phyloP scores from a whole-genome alignment of 1,140 invertebrate species.

The Kradibia gibbosae region DNA sequence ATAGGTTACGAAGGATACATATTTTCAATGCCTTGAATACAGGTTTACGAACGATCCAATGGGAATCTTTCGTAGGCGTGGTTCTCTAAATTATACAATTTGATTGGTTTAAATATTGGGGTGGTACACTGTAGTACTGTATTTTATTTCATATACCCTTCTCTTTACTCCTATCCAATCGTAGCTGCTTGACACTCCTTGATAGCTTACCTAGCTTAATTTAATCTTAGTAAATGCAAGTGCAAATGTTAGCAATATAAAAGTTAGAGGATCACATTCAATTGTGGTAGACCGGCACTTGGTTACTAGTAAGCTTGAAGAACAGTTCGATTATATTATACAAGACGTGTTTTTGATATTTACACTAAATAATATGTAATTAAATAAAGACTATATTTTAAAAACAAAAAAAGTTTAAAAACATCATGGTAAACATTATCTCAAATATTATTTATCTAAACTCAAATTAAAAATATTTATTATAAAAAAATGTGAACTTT shows the following conservation, averaged over 20 bases:
- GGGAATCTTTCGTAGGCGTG: constrained; percentile 29
- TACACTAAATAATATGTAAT: no score
- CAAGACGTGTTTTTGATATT: no score
- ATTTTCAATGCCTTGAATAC: constrained; percentile 4
- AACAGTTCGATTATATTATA: constrained; percentile 29
- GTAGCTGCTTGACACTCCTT: constrained; percentile 26
- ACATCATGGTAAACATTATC: no score
- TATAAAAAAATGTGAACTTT: no score
- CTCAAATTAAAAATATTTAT: no score
- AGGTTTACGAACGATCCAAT: constrained; percentile 37
- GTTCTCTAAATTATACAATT: constrained; percentile 32
- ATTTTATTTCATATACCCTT: constrained; percentile 65
- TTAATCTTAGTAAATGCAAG: constrained; percentile 33
- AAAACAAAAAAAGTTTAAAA: no score
- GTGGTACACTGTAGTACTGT: constrained; percentile 71
- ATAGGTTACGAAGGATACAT: constrained; percentile 48
- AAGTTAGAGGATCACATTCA: constrained; percentile 27
- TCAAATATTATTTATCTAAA: no score
- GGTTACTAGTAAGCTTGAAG: not conserved
- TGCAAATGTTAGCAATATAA: constrained; percentile 36
- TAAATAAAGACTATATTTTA: no score
- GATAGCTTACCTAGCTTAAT: constrained; percentile 36
- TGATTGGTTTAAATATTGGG: constrained; percentile 62
- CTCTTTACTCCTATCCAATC: constrained; percentile 42
- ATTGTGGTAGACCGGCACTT: constrained; percentile 43